Conservation (phyloP, 2,888 invertebrate genomes). For the Caenorhabditis sinica region DNA sequence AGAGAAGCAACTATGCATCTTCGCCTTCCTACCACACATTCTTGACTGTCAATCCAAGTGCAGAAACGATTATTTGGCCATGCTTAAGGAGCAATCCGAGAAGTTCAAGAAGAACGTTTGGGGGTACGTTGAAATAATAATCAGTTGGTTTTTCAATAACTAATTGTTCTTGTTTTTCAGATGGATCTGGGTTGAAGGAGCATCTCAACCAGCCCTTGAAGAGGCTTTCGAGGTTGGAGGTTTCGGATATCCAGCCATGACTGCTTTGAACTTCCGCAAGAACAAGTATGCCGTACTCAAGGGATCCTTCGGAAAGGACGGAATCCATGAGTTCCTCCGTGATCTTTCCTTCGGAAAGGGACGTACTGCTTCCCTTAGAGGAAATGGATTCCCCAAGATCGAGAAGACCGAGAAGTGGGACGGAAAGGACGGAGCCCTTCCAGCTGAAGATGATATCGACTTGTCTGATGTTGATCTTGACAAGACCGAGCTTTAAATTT, state of each 20-base stretch:
- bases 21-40: conserved; percentile 95
- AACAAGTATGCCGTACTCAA: conserved; percentile 95
- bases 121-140: conserved; percentile 87
- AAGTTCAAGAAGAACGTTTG: conserved; percentile 96
- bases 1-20: conserved; percentile 91
- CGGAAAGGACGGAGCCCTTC: conserved; percentile 86
- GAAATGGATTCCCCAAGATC: conserved; percentile 86
- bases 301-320: conserved; percentile 91
- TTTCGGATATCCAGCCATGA: conserved; percentile 99
- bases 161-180: conserved; percentile 82
- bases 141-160: neutral
- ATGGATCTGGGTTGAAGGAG: conserved; percentile 97
- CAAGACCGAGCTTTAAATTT: conserved; percentile 78
- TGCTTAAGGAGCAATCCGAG: conserved; percentile 89
- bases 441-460: conserved; percentile 85
- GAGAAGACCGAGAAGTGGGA: conserved; percentile 85
- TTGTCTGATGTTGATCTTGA: conserved; percentile 85
- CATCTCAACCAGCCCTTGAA: conserved; percentile 91
- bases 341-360: conserved; percentile 95
- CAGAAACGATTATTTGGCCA: conserved; percentile 91
- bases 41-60: conserved; percentile 96
- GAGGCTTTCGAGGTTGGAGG: conserved; percentile 94
- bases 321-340: conserved; percentile 96
- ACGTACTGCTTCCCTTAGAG: conserved; percentile 92
- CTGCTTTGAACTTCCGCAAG: conserved; percentile 96